These are phyloP conservation scores for Phaethon lepturus DNA, from an alignment of 2,113 vertebrate genomes.

Conservation along the genomic window DNA sequence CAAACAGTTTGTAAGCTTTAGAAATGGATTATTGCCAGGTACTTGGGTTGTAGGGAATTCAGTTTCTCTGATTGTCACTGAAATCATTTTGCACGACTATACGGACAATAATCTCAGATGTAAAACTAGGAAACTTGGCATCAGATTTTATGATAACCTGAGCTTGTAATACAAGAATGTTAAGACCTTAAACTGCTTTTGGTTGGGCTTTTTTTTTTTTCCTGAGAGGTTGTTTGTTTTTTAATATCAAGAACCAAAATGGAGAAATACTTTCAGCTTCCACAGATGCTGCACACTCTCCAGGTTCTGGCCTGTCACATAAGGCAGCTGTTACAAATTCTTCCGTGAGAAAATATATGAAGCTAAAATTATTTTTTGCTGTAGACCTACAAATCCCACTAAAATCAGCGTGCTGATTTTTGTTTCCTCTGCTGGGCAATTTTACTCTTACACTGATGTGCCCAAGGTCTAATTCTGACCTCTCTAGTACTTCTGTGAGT, in stretches of 20 bases:
- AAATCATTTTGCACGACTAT: neutral
- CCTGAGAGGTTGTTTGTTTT: conserved; percentile 8
- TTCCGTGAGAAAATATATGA: neutral
- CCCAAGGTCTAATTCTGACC: neutral
- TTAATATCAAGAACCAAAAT: conserved; percentile 7
- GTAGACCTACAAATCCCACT: neutral
- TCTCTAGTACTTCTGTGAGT: neutral
- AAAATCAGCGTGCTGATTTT: neutral
- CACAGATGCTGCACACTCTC: neutral
- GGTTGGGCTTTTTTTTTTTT: neutral
- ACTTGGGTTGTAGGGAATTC: neutral
- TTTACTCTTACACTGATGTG: neutral
- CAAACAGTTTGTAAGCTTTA: neutral
- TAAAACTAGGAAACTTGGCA: conserved; percentile 26
- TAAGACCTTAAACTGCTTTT: conserved; percentile 68
- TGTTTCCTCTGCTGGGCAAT: neutral
- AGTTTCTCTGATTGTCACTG: neutral
- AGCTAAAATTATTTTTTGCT: neutral
- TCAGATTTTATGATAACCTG: conserved; percentile 45
- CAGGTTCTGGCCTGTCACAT: neutral
- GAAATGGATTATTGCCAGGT: neutral
- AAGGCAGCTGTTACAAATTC: neutral
- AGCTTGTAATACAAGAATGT: conserved; percentile 67
- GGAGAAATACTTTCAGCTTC: conserved; percentile 19
- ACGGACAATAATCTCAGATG: conserved; percentile 16